A percentile compares a stretch with the other conserved stretches of the same genome.
These are phyloP conservation scores for Xiphorhynchus erythropygius DNA, from an alignment of 2,797 vertebrate species.

Conservation along the genomic window DNA sequence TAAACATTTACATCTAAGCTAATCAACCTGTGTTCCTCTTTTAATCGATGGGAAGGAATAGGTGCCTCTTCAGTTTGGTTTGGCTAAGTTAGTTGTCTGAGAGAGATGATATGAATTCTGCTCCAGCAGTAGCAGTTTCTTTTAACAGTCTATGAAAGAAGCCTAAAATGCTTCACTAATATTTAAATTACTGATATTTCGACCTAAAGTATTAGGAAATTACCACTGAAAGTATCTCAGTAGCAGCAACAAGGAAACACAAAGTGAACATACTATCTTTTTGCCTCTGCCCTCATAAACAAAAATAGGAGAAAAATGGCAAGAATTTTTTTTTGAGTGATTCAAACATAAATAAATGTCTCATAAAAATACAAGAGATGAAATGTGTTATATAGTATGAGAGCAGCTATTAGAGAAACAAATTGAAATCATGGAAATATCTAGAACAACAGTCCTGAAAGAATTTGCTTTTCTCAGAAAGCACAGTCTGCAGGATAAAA, in stretches of 20 bases:
- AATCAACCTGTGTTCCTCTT: neutral
- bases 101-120: neutral
- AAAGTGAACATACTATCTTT: rapidly evolving
- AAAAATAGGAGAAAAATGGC: neutral
- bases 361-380: neutral
- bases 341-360: neutral
- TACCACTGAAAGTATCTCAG: neutral
- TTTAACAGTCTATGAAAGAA: neutral
- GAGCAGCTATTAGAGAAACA: neutral
- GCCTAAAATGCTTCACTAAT: neutral
- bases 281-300: neutral
- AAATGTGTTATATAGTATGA: neutral
- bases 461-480: neutral
- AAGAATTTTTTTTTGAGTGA: neutral
- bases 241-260: neutral
- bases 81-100: neutral
- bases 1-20: neutral
- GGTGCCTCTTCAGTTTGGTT: neutral
- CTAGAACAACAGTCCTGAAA: neutral
- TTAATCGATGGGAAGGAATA: neutral
- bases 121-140: neutral
- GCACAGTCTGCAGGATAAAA: neutral
- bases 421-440: neutral
- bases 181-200: neutral
- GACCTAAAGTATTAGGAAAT: neutral